These are phyloP conservation scores for Dryocosmus kuriphilus DNA, from an alignment of 2,888 invertebrate genomes.

Conservation along the genomic window DNA sequence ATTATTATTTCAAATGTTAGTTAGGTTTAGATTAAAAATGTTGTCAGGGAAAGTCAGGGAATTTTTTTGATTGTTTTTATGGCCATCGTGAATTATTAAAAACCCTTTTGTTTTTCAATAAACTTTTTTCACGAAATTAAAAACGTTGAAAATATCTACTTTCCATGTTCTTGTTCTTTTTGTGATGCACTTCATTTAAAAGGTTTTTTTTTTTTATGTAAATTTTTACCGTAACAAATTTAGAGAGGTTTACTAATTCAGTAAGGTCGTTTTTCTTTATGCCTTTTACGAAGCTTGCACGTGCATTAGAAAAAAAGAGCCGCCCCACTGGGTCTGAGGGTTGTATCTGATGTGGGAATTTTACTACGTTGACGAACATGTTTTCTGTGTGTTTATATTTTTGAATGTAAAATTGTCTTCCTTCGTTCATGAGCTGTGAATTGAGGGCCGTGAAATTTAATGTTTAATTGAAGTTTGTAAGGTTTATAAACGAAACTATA, in stretches of 20 bases:
- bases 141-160: no score
- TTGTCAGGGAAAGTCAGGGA: no score
- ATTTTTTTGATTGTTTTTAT: no score
- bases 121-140: no score
- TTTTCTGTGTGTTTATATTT: background rate
- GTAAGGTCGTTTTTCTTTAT: background rate
- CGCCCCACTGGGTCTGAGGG: constrained; percentile 2
- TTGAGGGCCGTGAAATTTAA: background rate
- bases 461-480: no score
- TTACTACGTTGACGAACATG: background rate
- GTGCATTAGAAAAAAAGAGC: background rate
- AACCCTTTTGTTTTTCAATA: no score
- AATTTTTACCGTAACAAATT: background rate
- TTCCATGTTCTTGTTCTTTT: background rate
- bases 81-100: no score
- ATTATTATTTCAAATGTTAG: no score
- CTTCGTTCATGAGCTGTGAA: background rate
- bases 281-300: background rate
- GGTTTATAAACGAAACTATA: no score
- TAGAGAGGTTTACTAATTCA: background rate
- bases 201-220: background rate
- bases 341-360: background rate
- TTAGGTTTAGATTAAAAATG: no score
- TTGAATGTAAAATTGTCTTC: background rate
- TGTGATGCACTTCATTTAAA: background rate